Base-by-base conservation (phyloP, 2,888 invertebrate species). In the Drepanosiphum platanoidis region DNA sequence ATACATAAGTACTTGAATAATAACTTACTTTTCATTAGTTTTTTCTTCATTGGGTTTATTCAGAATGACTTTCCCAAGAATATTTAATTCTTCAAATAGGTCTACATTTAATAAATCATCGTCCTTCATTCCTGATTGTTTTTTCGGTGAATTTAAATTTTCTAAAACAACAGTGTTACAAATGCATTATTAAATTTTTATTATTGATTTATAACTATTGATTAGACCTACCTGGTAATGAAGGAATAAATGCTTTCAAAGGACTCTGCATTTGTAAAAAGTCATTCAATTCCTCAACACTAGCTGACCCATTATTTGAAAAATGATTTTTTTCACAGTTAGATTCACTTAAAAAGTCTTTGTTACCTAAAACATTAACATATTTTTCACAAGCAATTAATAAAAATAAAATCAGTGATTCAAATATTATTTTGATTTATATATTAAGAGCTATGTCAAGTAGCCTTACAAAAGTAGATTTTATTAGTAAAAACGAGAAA, bases 81-180 rank as follows among this genome's bases (percentile, higher is more conserved):
- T 84, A 58, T 77, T 84, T 68, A 84, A 46, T 39, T 84, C 84
- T 77, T 84, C 84, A 70, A 84, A 84, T 68, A 84, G 70, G 15
- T 84, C 66, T 36, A 68, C 15, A 66, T 68, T 77, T 22, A 77
- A 68, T 3, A 75, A 7, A 30, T 64, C 0, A 74, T 34, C 27
- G 15, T 75, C 64, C 1, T 66, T 75, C 3, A 36, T 66, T 66
- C 34, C 52, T 27, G 18, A 22, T 11, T 3, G 7, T 9, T 83
- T 83, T 66, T 70, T 1, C 27, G 66, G 74, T 46, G 46, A 52
- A 34, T 66, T 72, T 13, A 39, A 7, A n/a, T 61, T 18, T 66
- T 66, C 83, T 83, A 66, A 83, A 46, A 74, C 61, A 64, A 34
- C 66, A 30, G 3, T 34, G 8, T 64, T 34, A n/a, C n/a, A n/a